Evolutionary conservation across 2,797 vertebrate species (phyloP), one percentile per base, ranked within the genome.

Genomic region (Cynopterus sphinx): DNA sequence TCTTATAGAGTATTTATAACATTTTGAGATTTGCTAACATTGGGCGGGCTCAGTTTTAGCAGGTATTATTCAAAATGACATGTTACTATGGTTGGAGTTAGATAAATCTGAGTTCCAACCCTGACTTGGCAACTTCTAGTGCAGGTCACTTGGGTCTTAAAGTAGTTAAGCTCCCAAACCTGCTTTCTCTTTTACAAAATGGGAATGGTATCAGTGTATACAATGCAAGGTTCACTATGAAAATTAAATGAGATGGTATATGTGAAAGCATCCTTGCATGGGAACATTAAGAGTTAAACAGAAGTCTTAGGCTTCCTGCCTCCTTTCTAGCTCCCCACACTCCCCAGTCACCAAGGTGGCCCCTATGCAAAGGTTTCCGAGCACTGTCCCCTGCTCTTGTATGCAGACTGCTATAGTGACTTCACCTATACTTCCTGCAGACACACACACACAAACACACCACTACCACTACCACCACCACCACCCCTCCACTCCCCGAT

Each of bases 141-240:
- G 9, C 24, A 91, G 70, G 65, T 70, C 39, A 51, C 65, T 49
- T 67, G 70, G 39, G 43, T 70, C 63, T 96, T 63, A n/a, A 96
- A 59, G 19, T n/a, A 67, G 1, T 82, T 51, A 71, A 79, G 10
- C 41, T 95, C 22, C 31, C n/a, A 65, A 77, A 77, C 36, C 33
- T 92, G 71, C 68, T 86, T 21, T 91, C 49, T 93, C 57, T 83
- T 86, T 53, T 61, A 26, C 61, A 83, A 33, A 96, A 15, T 81
- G 19, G 83, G 36, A 82, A 84, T 87, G 67, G 63, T 65, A 28
- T 43, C 24, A 77, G 31, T 63, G n/a, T 21, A 91, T 46, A 91
- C 6, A 88, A 19, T 26, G 31, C 21, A 71, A 24, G 19, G 33
- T 31, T 86, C 63, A 70, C 74, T 89, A 33, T 59, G 73, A 82